phyloP scores from a whole-genome alignment of 1,140 invertebrate genomes.

The Diorhabda elongata region DNA sequence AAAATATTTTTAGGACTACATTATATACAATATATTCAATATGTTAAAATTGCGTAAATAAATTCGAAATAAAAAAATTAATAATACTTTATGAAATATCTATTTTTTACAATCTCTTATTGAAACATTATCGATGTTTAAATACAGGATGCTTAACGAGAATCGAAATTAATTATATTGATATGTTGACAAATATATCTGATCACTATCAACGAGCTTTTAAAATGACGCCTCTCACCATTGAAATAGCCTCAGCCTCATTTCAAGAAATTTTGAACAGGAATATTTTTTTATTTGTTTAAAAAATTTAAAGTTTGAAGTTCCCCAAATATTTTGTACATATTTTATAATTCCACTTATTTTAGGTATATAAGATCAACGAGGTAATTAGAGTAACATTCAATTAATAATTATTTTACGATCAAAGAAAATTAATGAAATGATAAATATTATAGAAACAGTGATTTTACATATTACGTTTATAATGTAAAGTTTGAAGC shows the following conservation, averaged over 20 bases:
- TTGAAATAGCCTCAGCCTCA: neutral
- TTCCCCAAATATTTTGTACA: too few relatives aligned
- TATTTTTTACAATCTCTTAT: neutral
- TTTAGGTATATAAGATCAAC: too few relatives aligned
- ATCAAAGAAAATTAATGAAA: too few relatives aligned
- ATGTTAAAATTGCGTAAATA: constrained; percentile 9
- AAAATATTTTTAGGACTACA: constrained; percentile 1
- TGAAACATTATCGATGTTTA: neutral
- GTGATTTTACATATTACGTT: too few relatives aligned
- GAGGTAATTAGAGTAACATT: too few relatives aligned
- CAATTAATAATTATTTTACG: too few relatives aligned
- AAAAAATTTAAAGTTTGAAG: too few relatives aligned
- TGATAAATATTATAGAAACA: too few relatives aligned
- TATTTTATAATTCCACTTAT: too few relatives aligned
- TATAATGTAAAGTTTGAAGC: too few relatives aligned
- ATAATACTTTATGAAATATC: neutral
- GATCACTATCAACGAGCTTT: neutral
- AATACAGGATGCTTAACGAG: neutral
- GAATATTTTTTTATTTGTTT: too few relatives aligned
- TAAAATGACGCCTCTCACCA: neutral
- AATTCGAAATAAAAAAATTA: neutral
- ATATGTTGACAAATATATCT: neutral
- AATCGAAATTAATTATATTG: neutral
- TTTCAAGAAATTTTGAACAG: too few relatives aligned
- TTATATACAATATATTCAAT: constrained; percentile 3